Percentiles rank a stretch among this genome's conserved stretches.
Conservation (phyloP, 1,140 invertebrate genomes). For the Coenobita brevimanus region DNA sequence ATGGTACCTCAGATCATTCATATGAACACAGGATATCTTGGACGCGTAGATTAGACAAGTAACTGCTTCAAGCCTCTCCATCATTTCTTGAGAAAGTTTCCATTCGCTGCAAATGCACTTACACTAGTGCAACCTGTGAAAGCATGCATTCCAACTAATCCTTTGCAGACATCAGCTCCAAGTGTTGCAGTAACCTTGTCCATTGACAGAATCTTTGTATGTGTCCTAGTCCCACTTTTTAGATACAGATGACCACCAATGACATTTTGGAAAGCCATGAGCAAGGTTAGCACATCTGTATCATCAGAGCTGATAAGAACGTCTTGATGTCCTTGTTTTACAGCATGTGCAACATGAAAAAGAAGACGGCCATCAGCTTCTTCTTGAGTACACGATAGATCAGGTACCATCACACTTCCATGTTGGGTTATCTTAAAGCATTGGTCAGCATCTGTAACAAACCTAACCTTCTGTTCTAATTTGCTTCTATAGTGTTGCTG, state of each 20-base stretch:
- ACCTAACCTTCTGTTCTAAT: too few species aligned
- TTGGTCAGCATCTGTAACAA: too few species aligned
- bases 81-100: conserved; percentile 30
- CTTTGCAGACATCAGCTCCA: conserved; percentile 19
- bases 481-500: too few species aligned
- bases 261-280: conserved; percentile 11
- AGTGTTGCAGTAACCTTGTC: conserved; percentile 24
- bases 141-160: conserved; percentile 14
- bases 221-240: conserved; percentile 18
- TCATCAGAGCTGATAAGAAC: conserved; percentile 45
- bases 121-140: background rate
- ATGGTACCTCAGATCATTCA: background rate
- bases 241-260: conserved; percentile 15
- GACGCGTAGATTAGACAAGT: conserved; percentile 28
- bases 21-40: conserved; percentile 2
- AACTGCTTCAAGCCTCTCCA: conserved; percentile 40
- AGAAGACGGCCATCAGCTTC: conserved; percentile 11
- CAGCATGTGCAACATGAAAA: conserved; percentile 25
- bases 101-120: conserved; percentile 19
- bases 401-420: conserved; percentile 21
- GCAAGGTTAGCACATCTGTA: conserved; percentile 33
- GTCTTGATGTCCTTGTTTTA: conserved; percentile 33
- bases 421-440: too few species aligned
- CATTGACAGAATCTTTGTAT: conserved; percentile 27
- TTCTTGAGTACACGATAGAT: conserved; percentile 11